Base-by-base conservation (phyloP, 1,140 invertebrate species). In the Drosophila funebris region DNA sequence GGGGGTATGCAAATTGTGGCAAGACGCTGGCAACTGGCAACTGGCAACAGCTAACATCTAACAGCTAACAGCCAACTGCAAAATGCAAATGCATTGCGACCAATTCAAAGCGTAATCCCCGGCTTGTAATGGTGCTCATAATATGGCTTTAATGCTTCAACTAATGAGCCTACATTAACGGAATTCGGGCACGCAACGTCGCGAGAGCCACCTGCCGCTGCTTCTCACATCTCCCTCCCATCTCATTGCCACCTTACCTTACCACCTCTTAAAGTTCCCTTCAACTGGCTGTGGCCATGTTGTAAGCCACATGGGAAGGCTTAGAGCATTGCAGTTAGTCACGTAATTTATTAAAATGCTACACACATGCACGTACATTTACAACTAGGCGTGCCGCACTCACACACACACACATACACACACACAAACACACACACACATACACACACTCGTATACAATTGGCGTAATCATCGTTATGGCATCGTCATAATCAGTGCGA, bases 311-410 rank as follows among this genome's bases (percentile, higher is more conserved):
- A 48, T 46, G 46, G 50, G 57, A 56, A 72, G 67, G 60, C 39
- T 69, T 70, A 82, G 67, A 67, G 53, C 74, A 61, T 36, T 88
- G 83, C 83, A 88, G 83, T 83, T 88, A 88, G 83, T 88, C 83
- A 88, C 83, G 83, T 88, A 88, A 88, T 88, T 88, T 88, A 88
- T 88, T 88, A 88, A 88, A 88, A 88, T 83, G 78, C 83, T 58
- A 68, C 60, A 88, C 83, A 73, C 62, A 37, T 16, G 70, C 52
- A 71, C 52, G 50, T 57, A 50, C 53, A 43, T 37, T 11, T 18
- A 27, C 24, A 61, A 24, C 18, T 31, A 37, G 52, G 58, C 67
- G 61, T 64, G 61, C 11, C 33, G 5, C 14, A n/a, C n/a, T n/a
- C n/a, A n/a, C n/a, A n/a, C n/a, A 7, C 43, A 31, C 50, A 61